These are phyloP conservation scores for Isoperla grammatica DNA, from an alignment of 2,888 invertebrate genomes.

Conservation along the genomic window DNA sequence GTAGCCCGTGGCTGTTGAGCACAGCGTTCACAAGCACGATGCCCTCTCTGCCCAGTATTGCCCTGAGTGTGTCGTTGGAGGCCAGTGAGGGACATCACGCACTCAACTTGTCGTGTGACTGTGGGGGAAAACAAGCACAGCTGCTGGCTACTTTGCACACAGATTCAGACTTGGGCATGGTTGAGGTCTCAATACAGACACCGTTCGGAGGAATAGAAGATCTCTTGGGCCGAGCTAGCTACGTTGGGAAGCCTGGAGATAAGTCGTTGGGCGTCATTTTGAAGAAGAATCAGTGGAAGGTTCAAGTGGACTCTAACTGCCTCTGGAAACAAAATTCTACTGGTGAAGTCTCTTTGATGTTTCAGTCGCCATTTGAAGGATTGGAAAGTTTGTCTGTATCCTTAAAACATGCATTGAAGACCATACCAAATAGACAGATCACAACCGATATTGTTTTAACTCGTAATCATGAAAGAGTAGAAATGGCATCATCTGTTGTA, in stretches of 20 bases:
- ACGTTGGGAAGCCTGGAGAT: background rate
- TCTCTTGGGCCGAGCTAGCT: background rate
- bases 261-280: constrained; percentile 4
- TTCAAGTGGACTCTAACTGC: background rate
- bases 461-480: background rate
- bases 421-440: background rate
- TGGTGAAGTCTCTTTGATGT: constrained; percentile 17
- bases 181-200: constrained; percentile 10
- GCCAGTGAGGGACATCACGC: background rate
- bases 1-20: background rate
- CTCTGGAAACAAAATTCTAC: background rate
- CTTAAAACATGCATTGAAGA: constrained; percentile 1
- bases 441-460: constrained; percentile 3
- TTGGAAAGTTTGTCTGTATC: constrained; percentile 21
- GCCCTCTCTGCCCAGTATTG: constrained; percentile 3
- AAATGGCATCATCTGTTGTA: constrained; percentile 4
- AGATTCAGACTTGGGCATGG: background rate
- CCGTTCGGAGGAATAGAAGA: constrained; percentile 15
- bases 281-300: constrained; percentile 1
- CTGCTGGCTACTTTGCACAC: background rate
- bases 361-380: constrained; percentile 24
- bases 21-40: constrained; percentile 10
- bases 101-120: constrained; percentile 3
- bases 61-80: constrained; percentile 2
- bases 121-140: constrained; percentile 7